These are phyloP conservation scores for Monopis laevigella DNA, from an alignment of 2,888 invertebrate genomes.

Conservation along the genomic window DNA sequence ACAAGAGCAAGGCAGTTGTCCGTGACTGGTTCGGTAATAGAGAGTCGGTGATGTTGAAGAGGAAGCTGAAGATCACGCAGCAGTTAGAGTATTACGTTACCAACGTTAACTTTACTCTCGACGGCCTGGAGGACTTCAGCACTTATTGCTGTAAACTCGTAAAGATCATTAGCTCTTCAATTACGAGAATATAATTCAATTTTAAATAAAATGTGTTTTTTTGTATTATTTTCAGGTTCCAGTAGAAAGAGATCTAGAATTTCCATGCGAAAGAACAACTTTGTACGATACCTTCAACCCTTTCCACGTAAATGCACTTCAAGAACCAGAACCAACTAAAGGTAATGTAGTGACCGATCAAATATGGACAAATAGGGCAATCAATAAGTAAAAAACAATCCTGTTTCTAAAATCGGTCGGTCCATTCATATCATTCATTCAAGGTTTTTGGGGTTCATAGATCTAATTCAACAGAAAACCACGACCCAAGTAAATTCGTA, in stretches of 20 bases:
- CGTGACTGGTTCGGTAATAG: constrained; percentile 91
- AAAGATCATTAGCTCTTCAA: too few species aligned
- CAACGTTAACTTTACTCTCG: constrained; percentile 79
- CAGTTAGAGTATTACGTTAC: constrained; percentile 87
- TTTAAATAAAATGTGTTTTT: too few species aligned
- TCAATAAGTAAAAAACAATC: too few species aligned
- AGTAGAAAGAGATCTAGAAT: constrained; percentile 82
- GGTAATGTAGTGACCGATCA: too few species aligned
- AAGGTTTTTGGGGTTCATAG: too few species aligned
- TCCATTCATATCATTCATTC: too few species aligned
- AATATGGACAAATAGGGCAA: too few species aligned
- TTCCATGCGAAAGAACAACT: constrained; percentile 86
- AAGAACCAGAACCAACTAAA: constrained; percentile 67
- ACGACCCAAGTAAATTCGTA: too few species aligned
- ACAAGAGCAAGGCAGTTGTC: constrained; percentile 83
- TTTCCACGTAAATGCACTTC: constrained; percentile 71
- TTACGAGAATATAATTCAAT: too few species aligned
- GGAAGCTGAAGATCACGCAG: constrained; percentile 84
- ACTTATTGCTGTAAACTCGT: too few species aligned
- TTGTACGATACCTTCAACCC: constrained; percentile 92
- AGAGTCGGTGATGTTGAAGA: constrained; percentile 69
- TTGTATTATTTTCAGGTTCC: constrained; percentile 75
- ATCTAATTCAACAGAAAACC: too few species aligned
- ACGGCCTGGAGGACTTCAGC: constrained; percentile 73
- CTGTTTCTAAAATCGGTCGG: too few species aligned